phyloP scores from a whole-genome alignment of 1,140 invertebrate genomes.

The Acromyrmex charruanus region DNA sequence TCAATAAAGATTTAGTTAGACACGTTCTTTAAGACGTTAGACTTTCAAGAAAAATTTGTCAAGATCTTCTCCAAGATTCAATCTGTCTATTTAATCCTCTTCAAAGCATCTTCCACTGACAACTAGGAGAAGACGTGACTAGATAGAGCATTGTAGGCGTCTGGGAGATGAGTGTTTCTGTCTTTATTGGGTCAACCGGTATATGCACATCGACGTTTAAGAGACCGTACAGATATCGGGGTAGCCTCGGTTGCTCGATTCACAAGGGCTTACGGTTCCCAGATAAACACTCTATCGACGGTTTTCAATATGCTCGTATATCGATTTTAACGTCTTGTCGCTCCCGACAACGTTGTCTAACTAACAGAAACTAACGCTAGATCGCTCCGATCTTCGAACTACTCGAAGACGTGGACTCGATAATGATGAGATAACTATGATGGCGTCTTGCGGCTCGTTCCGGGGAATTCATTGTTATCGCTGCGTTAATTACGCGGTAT shows the following conservation, averaged over 20 bases:
- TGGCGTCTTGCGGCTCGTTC: slow-evolving; percentile 24
- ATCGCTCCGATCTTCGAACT: slow-evolving; percentile 47
- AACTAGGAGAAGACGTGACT: slow-evolving; percentile 40
- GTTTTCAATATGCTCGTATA: slow-evolving; percentile 72
- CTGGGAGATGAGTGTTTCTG: slow-evolving; percentile 33
- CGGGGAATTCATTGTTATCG: slow-evolving; percentile 34
- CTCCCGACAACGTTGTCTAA: slow-evolving; percentile 27
- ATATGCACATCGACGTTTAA: slow-evolving; percentile 77
- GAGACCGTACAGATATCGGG: slow-evolving; percentile 69
- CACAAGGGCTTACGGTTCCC: slow-evolving; percentile 72
- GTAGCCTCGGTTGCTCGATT: slow-evolving; percentile 73
- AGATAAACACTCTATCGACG: slow-evolving; percentile 73
- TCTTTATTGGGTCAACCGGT: slow-evolving; percentile 75
- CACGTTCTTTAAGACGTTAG: neutral
- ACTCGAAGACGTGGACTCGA: neutral
- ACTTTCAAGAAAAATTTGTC: neutral
- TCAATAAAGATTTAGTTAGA: slow-evolving; percentile 17
- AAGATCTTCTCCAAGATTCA: slow-evolving; percentile 57
- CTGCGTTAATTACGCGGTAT: slow-evolving; percentile 39
- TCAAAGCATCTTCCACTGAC: slow-evolving; percentile 43
- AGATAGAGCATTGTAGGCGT: slow-evolving; percentile 10
- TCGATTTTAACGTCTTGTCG: slow-evolving; percentile 71
- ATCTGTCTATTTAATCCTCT: slow-evolving; percentile 54
- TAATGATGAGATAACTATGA: slow-evolving; percentile 2
- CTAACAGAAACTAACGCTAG: slow-evolving; percentile 24